Evolutionary conservation across 92 coral and sea anemone genomes (phyloP).

Genomic region (Plumapathes pennacea): DNA sequence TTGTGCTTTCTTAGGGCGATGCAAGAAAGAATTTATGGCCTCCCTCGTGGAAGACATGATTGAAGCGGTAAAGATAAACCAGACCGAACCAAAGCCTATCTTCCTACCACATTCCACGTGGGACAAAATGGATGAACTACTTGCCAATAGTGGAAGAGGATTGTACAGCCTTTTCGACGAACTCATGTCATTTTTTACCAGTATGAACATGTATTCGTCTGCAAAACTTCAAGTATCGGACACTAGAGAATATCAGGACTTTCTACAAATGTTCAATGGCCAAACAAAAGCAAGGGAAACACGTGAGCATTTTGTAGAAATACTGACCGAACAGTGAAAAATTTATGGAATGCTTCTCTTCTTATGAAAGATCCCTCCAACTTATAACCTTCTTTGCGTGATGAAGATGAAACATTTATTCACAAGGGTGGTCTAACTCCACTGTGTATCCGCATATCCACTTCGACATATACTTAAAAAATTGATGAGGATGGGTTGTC

Average conservation of each 20-base stretch:
- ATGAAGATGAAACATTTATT: no score
- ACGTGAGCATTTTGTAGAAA: conserved; percentile 3
- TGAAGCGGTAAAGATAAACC: neutral
- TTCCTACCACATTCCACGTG: conserved; percentile 57
- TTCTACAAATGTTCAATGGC: conserved; percentile 53
- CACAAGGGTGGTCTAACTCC: no score
- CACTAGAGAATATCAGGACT: conserved; percentile 51
- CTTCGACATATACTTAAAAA: no score
- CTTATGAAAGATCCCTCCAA: neutral
- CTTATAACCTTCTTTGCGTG: neutral
- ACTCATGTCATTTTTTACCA: conserved; percentile 46
- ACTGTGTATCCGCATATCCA: no score
- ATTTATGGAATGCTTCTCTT: neutral
- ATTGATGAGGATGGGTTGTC: no score
- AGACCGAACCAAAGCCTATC: conserved; percentile 2
- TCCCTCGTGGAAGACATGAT: conserved; percentile 31
- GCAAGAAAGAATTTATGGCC: conserved; percentile 43
- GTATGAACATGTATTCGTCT: conserved; percentile 58
- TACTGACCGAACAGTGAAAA: neutral
- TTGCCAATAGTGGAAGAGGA: conserved; percentile 54
- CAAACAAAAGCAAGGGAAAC: conserved; percentile 53
- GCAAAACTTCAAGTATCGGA: conserved; percentile 41
- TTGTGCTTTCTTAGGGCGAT: conserved; percentile 36
- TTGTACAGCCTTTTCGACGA: conserved; percentile 55
- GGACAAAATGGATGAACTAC: conserved; percentile 66